Conservation (phyloP, 2,888 invertebrate genomes). For the Drosophila limbata region DNA sequence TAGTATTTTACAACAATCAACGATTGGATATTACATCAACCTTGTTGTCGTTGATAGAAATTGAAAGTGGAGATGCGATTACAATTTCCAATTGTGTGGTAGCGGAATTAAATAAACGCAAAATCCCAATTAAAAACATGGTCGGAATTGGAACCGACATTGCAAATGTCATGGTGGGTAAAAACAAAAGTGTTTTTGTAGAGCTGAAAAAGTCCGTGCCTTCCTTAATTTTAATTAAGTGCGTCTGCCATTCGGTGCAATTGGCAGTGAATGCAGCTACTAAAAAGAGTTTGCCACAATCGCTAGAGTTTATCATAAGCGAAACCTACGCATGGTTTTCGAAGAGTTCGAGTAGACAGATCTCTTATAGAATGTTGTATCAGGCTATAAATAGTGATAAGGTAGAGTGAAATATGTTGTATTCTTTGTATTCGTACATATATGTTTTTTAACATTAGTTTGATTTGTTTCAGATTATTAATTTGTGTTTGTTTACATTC, state of each 20-base stretch:
- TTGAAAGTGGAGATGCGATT: constrained; percentile 4
- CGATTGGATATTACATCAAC: constrained; percentile 2
- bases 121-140: background rate
- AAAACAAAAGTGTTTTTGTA: background rate
- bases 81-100: background rate
- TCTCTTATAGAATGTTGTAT: background rate
- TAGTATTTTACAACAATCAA: background rate
- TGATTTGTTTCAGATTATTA: too few species aligned
- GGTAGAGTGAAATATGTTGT: too few species aligned
- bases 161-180: constrained; percentile 5
- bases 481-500: too few species aligned
- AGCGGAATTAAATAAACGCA: background rate
- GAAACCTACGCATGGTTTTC: background rate
- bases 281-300: too few species aligned
- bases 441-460: too few species aligned
- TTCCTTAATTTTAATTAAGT: too few species aligned
- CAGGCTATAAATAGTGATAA: constrained; percentile 1
- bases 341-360: background rate
- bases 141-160: background rate
- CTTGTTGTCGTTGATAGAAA: background rate
- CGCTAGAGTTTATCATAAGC: too few species aligned
- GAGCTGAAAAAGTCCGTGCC: constrained; percentile 3
- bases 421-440: too few species aligned
- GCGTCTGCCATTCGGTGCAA: background rate
- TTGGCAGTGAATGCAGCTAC: background rate